phyloP scores from a whole-genome alignment of 1,140 invertebrate species.

The Pentalonia nigronervosa region DNA sequence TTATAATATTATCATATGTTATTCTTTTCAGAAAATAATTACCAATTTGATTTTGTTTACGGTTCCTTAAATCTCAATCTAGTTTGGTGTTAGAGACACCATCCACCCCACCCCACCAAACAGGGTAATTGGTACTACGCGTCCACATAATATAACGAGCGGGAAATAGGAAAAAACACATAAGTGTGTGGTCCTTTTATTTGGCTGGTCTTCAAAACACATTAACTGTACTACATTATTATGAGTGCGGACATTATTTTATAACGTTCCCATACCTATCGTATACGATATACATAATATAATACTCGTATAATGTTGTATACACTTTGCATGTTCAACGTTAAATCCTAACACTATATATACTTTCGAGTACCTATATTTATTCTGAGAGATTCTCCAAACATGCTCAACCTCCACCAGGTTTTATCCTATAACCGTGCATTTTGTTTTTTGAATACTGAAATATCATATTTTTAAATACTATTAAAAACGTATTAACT shows the following conservation, averaged over 20 bases:
- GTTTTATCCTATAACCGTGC: background rate
- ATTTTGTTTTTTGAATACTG: background rate
- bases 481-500: background rate
- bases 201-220: background rate
- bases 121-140: background rate
- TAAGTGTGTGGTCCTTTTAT: background rate
- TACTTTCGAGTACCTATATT: background rate
- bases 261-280: background rate
- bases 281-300: background rate
- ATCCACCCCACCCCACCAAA: background rate
- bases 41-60: conserved; percentile 37
- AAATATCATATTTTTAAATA: background rate
- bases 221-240: background rate
- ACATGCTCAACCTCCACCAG: fast-evolving
- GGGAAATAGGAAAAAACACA: background rate
- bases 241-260: background rate
- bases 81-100: background rate
- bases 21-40: conserved; percentile 26
- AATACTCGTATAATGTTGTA: background rate
- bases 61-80: conserved; percentile 7
- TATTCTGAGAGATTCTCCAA: background rate
- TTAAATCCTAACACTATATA: background rate
- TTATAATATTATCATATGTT: conserved; percentile 15
- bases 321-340: background rate
- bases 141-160: background rate